Base-by-base conservation (phyloP, 2,888 invertebrate genomes). In the Parthenolecanium corni region DNA sequence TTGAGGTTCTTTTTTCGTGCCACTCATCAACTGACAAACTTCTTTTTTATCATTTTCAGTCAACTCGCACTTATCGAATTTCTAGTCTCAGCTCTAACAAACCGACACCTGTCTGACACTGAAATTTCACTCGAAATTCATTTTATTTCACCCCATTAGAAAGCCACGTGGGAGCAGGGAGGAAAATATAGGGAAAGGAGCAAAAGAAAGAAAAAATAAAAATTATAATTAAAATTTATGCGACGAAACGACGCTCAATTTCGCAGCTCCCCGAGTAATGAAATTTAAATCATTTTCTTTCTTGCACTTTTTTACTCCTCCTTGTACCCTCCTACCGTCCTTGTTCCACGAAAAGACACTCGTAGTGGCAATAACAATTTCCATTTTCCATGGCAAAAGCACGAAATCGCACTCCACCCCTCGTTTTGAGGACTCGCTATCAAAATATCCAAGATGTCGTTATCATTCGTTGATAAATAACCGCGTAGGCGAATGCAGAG, bases 401-500 rank as follows among this genome's bases (percentile, higher is more conserved):
- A 14, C 21, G 14, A 49, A 18, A 49, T 31, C 20, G 21, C 31
- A 25, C 46, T 57, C 16, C 31, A 42, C 25, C 57, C 46, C 18
- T 23, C 57, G 9, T 9, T 9, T 44, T 57, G 25, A 47, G 49
- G 47, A 47, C 36, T 57, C 57, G 57, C 46, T 47, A 57, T 57
- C 57, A 57, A 57, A 57, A 57, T 57, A 57, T 57, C 57, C 58
- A 49, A 58, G 58, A 58, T 58, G 58, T 58, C 58, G 58, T 58
- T 58, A 58, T 58, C 58, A 58, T 58, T 36, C 58, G 47, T 36
- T 21, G 47, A 47, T 49, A 58, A 58, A 58, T 58, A 49, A 58
- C 58, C 12, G 53, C 49, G 49, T 11, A 36, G 52, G 16, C 52
- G 52, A 52, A 21, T 36, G 21, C 6, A n/a, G 14, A 9, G 53